Percentiles rank a stretch among this genome's conserved stretches.
Evolutionary conservation across 2,113 vertebrate genomes (phyloP).

Genomic region (Paradoxurus hermaphroditus): DNA sequence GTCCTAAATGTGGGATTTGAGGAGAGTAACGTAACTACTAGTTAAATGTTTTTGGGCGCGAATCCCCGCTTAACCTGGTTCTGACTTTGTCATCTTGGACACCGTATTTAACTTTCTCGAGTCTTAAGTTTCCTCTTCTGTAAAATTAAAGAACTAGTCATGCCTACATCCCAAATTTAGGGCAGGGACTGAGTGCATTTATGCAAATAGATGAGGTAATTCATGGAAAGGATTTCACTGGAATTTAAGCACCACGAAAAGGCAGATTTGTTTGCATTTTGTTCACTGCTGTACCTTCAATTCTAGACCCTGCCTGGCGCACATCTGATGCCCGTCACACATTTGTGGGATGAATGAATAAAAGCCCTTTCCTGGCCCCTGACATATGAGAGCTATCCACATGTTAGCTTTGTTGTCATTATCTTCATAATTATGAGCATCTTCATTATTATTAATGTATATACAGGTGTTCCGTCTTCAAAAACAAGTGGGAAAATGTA

Average conservation of each 20-base stretch:
- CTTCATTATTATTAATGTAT: background rate
- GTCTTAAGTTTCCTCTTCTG: background rate
- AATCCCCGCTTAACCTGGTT: background rate
- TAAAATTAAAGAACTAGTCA: background rate
- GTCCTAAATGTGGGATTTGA: background rate
- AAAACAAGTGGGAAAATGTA: background rate
- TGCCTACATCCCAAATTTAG: background rate
- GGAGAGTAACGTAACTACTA: background rate
- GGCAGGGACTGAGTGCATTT: background rate
- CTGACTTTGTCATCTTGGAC: background rate
- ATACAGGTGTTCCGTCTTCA: background rate
- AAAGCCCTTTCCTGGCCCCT: background rate
- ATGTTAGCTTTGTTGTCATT: background rate
- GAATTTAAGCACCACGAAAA: background rate
- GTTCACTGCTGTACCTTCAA: background rate
- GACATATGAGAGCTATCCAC: background rate
- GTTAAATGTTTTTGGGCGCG: background rate
- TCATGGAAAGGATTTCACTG: background rate
- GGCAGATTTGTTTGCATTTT: background rate
- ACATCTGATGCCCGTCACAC: background rate
- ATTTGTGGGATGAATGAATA: background rate
- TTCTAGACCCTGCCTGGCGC: background rate
- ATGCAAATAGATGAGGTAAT: background rate
- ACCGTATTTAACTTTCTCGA: background rate
- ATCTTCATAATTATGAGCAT: background rate